phyloP scores from a whole-genome alignment of 2,888 invertebrate genomes.

The Cistogaster globosa region DNA sequence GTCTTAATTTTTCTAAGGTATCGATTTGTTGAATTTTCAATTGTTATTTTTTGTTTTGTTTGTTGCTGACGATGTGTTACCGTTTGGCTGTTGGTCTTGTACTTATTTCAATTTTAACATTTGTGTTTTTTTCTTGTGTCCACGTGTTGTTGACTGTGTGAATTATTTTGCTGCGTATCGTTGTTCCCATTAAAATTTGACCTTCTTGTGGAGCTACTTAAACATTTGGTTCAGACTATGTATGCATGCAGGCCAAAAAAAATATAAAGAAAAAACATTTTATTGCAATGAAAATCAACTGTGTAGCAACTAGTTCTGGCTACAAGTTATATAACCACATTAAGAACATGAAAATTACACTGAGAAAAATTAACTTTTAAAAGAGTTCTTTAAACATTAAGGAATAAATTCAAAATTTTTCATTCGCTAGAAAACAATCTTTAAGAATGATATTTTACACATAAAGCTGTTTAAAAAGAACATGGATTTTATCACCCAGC shows the following conservation, averaged over 20 bases:
- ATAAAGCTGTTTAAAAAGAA: too few relatives aligned
- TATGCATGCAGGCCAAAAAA: constrained; percentile 48
- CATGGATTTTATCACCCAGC: too few relatives aligned
- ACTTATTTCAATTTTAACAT: constrained; percentile 16
- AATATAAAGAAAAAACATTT: constrained; percentile 57
- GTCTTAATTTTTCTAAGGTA: constrained; percentile 40
- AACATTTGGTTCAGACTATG: constrained; percentile 59
- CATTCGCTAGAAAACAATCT: too few relatives aligned
- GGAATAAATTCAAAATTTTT: neutral
- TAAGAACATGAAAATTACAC: constrained; percentile 39
- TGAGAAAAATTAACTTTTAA: constrained; percentile 1
- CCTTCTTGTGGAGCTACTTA: constrained; percentile 67
- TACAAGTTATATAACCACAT: constrained; percentile 33
- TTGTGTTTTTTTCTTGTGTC: neutral
- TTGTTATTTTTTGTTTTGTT: constrained; percentile 39
- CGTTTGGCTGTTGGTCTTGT: constrained; percentile 42
- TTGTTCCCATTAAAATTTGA: constrained; percentile 50
- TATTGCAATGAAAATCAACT: constrained; percentile 61
- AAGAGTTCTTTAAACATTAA: neutral
- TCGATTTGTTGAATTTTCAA: constrained; percentile 63
- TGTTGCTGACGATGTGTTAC: constrained; percentile 24
- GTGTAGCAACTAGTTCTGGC: constrained; percentile 48
- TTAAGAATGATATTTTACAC: too few relatives aligned
- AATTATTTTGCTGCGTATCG: constrained; percentile 32
- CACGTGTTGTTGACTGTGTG: neutral